Evolutionary conservation across 2,797 vertebrate species (phyloP).

Genomic region (Sarcoramphus papa): DNA sequence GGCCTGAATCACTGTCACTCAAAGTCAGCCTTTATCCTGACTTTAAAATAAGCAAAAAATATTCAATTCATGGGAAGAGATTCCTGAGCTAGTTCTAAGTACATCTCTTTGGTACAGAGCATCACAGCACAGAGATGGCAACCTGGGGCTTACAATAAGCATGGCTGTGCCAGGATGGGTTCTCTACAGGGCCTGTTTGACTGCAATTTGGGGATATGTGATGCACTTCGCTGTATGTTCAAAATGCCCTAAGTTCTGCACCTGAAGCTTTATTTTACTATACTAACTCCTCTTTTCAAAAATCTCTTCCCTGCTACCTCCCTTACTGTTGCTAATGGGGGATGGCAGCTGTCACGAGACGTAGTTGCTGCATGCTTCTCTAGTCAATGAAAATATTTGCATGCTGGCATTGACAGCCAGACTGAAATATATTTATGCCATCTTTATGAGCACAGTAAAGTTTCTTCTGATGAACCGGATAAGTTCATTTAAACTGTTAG

Average conservation of each 20-base stretch:
- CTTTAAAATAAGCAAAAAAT: neutral
- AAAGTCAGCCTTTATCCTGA: neutral
- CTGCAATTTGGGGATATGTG: neutral
- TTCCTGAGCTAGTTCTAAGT: neutral
- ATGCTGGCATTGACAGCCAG: neutral
- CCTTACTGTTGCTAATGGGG: neutral
- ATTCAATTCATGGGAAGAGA: neutral
- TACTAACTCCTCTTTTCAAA: neutral
- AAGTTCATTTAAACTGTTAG: neutral
- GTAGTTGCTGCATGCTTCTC: neutral
- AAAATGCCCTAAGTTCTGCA: neutral
- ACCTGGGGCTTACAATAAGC: neutral
- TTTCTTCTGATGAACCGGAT: neutral
- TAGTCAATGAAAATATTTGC: neutral
- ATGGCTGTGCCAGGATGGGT: neutral
- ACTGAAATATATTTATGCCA: neutral
- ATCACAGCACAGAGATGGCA: neutral
- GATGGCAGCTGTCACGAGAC: neutral
- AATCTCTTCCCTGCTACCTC: neutral
- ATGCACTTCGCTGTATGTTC: neutral
- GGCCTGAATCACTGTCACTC: neutral
- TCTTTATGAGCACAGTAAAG: neutral
- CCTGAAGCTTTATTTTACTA: neutral
- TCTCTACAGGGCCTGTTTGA: neutral
- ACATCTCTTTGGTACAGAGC: neutral